These are phyloP conservation scores for Lamprologus speciosus DNA, from an alignment of 2,113 vertebrate genomes.

Conservation along the genomic window DNA sequence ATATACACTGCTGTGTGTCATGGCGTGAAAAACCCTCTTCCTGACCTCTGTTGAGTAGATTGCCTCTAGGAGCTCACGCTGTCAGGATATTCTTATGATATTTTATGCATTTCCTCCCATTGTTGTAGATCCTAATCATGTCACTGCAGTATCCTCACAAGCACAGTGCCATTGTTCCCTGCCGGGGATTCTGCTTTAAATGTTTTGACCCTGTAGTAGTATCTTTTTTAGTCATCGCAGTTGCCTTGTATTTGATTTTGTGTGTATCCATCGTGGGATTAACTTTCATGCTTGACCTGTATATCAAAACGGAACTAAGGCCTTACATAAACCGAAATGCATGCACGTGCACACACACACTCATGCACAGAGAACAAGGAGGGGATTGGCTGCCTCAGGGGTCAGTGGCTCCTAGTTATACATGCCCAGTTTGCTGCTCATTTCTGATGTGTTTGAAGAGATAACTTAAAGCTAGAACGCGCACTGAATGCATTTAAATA, in stretches of 20 bases:
- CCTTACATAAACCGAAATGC: not conserved
- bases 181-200: not conserved
- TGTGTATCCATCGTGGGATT: not conserved
- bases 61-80: not conserved
- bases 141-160: not conserved
- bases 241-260: not conserved
- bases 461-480: not conserved
- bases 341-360: not conserved
- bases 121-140: slow-evolving; percentile 19
- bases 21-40: not conserved
- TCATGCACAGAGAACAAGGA: not conserved
- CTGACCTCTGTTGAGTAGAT: slow-evolving; percentile 17
- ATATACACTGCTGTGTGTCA: not conserved
- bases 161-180: not conserved
- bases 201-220: not conserved
- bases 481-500: not conserved
- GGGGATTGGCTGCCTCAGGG: slow-evolving; percentile 17
- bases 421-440: slow-evolving; percentile 28
- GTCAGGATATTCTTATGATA: not conserved
- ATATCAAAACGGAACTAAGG: not conserved
- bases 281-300: slow-evolving; percentile 32
- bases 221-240: not conserved
- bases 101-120: slow-evolving; percentile 37
- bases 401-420: slow-evolving; percentile 41
- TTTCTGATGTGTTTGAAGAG: not conserved